Conservation (phyloP, 2,113 vertebrate species). For the Eretmochelys imbricata region DNA sequence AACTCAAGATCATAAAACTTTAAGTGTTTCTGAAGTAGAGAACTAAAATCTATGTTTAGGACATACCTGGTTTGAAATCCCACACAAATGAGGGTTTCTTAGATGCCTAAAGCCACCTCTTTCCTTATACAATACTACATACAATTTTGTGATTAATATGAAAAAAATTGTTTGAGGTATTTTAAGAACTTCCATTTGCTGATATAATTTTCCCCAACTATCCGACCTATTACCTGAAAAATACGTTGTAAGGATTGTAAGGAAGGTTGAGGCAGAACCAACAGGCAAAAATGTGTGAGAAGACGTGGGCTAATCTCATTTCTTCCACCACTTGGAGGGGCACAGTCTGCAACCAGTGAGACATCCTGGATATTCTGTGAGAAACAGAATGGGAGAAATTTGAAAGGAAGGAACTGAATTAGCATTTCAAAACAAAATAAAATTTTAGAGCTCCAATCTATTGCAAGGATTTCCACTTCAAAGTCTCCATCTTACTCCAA, state of each 20-base stretch:
- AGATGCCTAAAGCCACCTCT: background rate
- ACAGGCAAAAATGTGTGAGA: conserved; percentile 69
- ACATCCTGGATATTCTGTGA: conserved; percentile 64
- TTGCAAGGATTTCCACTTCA: background rate
- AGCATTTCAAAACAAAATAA: background rate
- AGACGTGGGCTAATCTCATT: conserved; percentile 63
- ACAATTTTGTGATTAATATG: background rate
- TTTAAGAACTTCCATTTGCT: background rate
- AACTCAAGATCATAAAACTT: background rate
- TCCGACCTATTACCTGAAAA: conserved; percentile 58
- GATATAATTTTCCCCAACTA: background rate
- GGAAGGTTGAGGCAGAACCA: conserved; percentile 71
- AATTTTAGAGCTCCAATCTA: background rate
- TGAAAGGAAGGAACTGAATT: background rate
- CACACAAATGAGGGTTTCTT: background rate
- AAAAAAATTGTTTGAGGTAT: background rate
- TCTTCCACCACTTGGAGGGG: conserved; percentile 8
- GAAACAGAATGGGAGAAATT: background rate
- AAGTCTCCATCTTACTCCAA: background rate
- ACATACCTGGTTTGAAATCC: background rate
- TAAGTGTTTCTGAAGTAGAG: background rate
- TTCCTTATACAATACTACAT: background rate
- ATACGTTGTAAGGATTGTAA: conserved; percentile 55
- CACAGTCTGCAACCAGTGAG: conserved; percentile 66
- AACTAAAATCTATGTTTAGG: background rate